Evolutionary conservation across 2,797 vertebrate species (phyloP).

Genomic region (Poecilia wingei): DNA sequence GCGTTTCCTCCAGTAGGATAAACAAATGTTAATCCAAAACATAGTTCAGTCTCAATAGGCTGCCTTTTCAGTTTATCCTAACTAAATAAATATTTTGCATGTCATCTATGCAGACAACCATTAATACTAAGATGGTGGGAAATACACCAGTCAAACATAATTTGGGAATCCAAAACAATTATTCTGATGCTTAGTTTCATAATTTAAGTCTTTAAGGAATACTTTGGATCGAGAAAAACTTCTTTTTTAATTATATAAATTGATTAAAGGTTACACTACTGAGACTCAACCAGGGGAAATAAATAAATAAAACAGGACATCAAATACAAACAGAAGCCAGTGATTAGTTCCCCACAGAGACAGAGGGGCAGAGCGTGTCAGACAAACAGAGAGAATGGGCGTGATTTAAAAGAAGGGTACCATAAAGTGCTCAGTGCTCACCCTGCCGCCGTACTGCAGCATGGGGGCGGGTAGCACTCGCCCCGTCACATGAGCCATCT

Average conservation of each 20-base stretch:
- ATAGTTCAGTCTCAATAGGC: constrained; percentile 61
- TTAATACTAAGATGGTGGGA: not conserved
- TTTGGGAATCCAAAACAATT: not conserved
- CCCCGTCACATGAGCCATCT: constrained; percentile 98
- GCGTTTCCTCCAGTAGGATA: constrained; percentile 14
- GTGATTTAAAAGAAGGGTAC: constrained; percentile 82
- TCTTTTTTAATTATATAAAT: not conserved
- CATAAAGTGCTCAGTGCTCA: constrained; percentile 88
- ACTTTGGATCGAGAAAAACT: not conserved
- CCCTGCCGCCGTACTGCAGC: constrained; percentile 98
- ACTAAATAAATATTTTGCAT: not conserved
- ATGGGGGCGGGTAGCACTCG: constrained; percentile 97
- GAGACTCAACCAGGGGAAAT: constrained; percentile 49
- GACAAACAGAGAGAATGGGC: constrained; percentile 78
- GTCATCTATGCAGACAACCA: not conserved
- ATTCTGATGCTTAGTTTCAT: not conserved
- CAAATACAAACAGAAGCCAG: constrained; percentile 60
- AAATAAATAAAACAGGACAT: constrained; percentile 4
- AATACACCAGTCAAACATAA: not conserved
- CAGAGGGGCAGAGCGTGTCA: constrained; percentile 55
- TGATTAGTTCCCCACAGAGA: constrained; percentile 67
- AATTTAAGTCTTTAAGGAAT: not conserved
- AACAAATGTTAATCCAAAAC: constrained; percentile 60
- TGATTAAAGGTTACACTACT: constrained; percentile 18
- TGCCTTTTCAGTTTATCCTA: not conserved